phyloP scores from a whole-genome alignment of 2,113 vertebrate species.

The Bothrops jararaca region DNA sequence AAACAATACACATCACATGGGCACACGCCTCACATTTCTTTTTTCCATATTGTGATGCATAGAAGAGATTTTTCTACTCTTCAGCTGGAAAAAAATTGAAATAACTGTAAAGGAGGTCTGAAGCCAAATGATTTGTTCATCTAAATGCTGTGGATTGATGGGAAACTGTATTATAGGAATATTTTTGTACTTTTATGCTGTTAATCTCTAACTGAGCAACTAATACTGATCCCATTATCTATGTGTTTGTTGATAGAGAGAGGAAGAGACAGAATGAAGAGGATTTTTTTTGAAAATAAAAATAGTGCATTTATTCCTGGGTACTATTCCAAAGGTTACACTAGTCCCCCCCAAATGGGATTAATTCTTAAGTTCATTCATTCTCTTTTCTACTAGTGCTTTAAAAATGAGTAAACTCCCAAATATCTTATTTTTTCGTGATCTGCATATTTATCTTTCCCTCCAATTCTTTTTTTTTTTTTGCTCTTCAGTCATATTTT shows the following conservation, averaged over 20 bases:
- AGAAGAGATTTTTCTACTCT: not conserved
- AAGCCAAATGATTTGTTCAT: not conserved
- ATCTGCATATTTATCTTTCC: no score
- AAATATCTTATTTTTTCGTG: no score
- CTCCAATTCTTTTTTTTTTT: no score
- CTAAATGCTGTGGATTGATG: not conserved
- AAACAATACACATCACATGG: not conserved
- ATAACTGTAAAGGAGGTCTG: not conserved
- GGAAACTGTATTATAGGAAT: not conserved
- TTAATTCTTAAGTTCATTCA: not conserved
- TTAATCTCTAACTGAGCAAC: not conserved
- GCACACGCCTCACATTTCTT: not conserved
- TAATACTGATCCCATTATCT: not conserved
- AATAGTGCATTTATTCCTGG: not conserved
- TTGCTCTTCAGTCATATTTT: no score
- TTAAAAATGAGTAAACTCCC: not conserved
- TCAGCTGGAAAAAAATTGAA: not conserved
- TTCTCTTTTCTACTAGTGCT: not conserved
- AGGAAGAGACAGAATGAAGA: not conserved
- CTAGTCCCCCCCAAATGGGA: not conserved
- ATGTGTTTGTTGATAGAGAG: not conserved
- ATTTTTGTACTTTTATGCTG: not conserved
- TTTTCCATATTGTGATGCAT: not conserved
- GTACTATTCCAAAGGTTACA: not conserved
- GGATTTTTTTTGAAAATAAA: not conserved